A percentile compares a stretch with the other conserved stretches of the same genome.
Conservation (phyloP, 2,797 vertebrate species). For the Myiothlypis chrysogaster region DNA sequence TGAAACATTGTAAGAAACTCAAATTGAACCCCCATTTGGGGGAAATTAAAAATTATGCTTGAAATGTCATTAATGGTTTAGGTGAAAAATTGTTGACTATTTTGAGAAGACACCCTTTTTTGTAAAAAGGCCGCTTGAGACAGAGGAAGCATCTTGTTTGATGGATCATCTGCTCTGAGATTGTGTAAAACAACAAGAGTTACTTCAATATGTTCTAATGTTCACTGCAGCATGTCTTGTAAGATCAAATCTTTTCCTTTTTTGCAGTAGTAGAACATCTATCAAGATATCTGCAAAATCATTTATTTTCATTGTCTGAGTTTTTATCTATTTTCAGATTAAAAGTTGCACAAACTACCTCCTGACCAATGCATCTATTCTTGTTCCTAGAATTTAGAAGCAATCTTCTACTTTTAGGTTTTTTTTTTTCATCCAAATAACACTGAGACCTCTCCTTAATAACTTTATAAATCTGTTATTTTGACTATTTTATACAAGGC, state of each 20-base stretch:
- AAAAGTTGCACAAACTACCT: not conserved
- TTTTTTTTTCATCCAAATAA: not conserved
- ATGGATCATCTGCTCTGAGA: not conserved
- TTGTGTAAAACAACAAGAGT: not conserved
- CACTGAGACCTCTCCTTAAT: not conserved
- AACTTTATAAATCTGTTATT: not conserved
- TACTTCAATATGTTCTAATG: not conserved
- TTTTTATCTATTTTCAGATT: not conserved
- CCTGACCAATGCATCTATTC: not conserved
- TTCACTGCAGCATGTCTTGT: not conserved
- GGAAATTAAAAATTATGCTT: not conserved
- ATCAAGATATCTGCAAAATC: not conserved
- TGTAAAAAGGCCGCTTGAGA: not conserved
- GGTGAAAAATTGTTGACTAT: not conserved
- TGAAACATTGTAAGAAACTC: not conserved
- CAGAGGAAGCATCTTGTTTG: not conserved
- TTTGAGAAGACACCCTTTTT: not conserved
- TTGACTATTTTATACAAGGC: not conserved
- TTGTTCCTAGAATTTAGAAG: not conserved
- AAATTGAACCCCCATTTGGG: not conserved
- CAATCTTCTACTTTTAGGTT: not conserved
- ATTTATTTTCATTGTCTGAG: not conserved
- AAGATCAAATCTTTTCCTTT: not conserved
- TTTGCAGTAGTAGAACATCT: not conserved
- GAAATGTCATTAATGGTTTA: not conserved